phyloP scores from a whole-genome alignment of 2,113 vertebrate species.

The Prunella fulvescens region DNA sequence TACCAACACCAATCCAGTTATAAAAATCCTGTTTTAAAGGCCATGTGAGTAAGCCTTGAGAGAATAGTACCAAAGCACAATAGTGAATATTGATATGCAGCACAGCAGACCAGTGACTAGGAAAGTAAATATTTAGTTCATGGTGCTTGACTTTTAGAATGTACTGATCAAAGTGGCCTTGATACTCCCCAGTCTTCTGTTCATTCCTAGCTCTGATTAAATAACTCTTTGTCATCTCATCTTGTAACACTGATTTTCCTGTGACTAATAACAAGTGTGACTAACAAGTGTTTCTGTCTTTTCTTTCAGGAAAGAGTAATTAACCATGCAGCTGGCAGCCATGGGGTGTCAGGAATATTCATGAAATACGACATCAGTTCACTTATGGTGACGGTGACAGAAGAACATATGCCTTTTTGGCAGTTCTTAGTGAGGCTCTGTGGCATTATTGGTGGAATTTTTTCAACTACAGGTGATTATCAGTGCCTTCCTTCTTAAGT shows the following conservation, averaged over 20 bases:
- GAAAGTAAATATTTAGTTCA: background rate
- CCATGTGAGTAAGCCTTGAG: background rate
- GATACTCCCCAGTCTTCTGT: background rate
- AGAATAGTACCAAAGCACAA: background rate
- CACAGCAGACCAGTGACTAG: background rate
- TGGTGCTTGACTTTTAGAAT: background rate
- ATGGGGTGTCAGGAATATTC: slow-evolving; percentile 97
- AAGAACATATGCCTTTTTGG: slow-evolving; percentile 98
- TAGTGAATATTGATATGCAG: background rate
- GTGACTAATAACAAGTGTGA: background rate
- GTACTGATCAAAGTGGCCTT: background rate
- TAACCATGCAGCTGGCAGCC: slow-evolving; percentile 94
- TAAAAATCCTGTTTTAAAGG: background rate
- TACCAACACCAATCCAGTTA: background rate
- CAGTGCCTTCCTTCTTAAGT: background rate
- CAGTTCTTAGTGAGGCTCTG: slow-evolving; percentile 95
- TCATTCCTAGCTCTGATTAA: background rate
- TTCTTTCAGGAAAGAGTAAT: slow-evolving; percentile 86
- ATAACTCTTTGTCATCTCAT: background rate
- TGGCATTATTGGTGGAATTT: slow-evolving; percentile 96
- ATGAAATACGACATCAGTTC: slow-evolving; percentile 99
- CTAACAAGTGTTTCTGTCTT: background rate
- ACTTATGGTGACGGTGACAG: slow-evolving; percentile 94
- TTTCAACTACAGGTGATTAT: slow-evolving; percentile 90
- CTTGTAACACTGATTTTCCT: background rate